These are phyloP conservation scores for Ctenopoma kingsleyae DNA, from an alignment of 2,797 vertebrate species.

Conservation along the genomic window DNA sequence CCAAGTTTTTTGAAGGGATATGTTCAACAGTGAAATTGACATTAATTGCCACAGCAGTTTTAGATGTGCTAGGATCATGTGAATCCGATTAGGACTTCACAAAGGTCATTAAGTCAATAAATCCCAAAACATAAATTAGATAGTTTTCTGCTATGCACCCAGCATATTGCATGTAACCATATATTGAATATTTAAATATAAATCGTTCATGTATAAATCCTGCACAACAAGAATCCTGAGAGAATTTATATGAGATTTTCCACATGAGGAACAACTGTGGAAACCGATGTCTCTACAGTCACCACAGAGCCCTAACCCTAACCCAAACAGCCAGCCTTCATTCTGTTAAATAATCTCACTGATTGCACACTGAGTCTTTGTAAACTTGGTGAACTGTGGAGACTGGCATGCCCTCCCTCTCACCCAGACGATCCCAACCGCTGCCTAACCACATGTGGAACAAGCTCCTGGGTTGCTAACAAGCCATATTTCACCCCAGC, in stretches of 20 bases:
- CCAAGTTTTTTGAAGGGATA: slow-evolving; percentile 56
- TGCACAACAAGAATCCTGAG: slow-evolving; percentile 25
- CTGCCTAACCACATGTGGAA: slow-evolving; percentile 76
- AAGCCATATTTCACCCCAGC: slow-evolving; percentile 69
- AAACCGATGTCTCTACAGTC: slow-evolving; percentile 28
- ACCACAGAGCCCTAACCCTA: slow-evolving; percentile 36
- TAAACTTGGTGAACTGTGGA: slow-evolving; percentile 71
- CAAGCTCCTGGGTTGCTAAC: slow-evolving; percentile 75
- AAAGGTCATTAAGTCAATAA: slow-evolving; percentile 18
- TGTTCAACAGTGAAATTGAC: slow-evolving; percentile 37
- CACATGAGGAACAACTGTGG: slow-evolving; percentile 40
- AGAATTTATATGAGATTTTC: slow-evolving; percentile 22
- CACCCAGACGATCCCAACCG: slow-evolving; percentile 73
- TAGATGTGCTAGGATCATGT: slow-evolving; percentile 16
- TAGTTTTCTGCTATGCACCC: background rate
- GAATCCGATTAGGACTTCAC: slow-evolving; percentile 27
- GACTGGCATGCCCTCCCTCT: slow-evolving; percentile 72
- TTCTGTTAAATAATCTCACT: slow-evolving; percentile 63
- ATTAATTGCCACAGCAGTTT: slow-evolving; percentile 26
- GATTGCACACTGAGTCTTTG: slow-evolving; percentile 62
- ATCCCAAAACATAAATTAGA: background rate
- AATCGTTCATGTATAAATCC: slow-evolving; percentile 15
- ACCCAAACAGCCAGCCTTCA: slow-evolving; percentile 59
- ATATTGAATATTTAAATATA: slow-evolving; percentile 18
- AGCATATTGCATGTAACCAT: background rate